Evolutionary conservation across 2,113 vertebrate genomes (phyloP).

Genomic region (Rhadina sibilatrix): DNA sequence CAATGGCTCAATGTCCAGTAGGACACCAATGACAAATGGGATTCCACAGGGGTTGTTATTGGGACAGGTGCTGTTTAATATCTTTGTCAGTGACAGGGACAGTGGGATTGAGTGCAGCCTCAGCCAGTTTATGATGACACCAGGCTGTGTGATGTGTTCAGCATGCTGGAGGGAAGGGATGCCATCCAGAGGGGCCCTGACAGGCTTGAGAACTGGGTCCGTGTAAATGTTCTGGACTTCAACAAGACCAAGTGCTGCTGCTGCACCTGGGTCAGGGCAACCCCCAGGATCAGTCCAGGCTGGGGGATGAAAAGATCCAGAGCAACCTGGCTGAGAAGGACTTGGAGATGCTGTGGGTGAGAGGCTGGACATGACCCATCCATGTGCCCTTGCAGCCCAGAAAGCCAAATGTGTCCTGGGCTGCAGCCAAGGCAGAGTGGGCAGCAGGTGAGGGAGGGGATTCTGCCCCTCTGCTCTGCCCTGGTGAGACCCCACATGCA

Average conservation of each 20-base stretch:
- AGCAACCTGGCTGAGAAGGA: background rate
- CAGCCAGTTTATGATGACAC: background rate
- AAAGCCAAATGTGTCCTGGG: background rate
- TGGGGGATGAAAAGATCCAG: too few relatives aligned
- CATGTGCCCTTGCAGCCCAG: background rate
- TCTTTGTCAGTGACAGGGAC: background rate
- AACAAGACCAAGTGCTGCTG: background rate
- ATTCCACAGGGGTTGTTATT: background rate
- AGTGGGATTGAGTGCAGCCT: background rate
- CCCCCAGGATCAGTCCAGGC: background rate
- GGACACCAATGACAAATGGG: background rate
- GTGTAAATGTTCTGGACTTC: background rate
- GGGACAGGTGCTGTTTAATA: background rate
- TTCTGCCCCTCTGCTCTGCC: background rate
- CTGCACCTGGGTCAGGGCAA: background rate
- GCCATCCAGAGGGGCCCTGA: background rate
- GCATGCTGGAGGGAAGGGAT: background rate
- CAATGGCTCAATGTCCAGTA: background rate
- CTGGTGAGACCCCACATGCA: background rate
- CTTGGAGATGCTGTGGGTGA: background rate
- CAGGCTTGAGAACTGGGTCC: background rate
- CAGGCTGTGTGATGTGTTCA: too few relatives aligned
- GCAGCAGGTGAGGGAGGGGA: background rate
- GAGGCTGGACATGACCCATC: background rate
- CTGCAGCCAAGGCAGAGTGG: fast-evolving